phyloP scores from a whole-genome alignment of 2,888 invertebrate genomes.

The Drosophila formosana region DNA sequence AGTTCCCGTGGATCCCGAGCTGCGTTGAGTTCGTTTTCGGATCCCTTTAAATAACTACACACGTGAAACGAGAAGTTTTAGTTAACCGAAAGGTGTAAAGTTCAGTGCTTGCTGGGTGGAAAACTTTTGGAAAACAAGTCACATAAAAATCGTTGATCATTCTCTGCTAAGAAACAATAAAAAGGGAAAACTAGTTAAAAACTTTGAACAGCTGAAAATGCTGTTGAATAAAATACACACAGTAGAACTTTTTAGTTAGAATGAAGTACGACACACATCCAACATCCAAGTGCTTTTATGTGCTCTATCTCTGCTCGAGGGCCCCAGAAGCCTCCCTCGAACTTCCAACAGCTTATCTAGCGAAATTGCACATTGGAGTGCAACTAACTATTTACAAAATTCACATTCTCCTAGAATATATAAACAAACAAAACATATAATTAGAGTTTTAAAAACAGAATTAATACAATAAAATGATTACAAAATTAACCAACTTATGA shows the following conservation, averaged over 20 bases:
- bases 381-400: neutral
- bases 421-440: neutral
- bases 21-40: neutral
- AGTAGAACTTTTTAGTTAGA: constrained; percentile 11
- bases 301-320: constrained; percentile 11
- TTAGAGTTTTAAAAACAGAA: neutral
- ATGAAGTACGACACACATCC: constrained; percentile 8
- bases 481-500: too few species aligned
- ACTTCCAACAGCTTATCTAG: neutral
- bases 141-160: constrained; percentile 59
- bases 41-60: constrained; percentile 18
- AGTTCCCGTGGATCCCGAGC: constrained; percentile 15
- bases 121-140: constrained; percentile 53
- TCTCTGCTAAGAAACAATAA: constrained; percentile 30
- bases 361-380: neutral
- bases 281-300: constrained; percentile 17
- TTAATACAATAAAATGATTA: too few species aligned
- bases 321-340: constrained; percentile 13
- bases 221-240: constrained; percentile 35
- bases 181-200: constrained; percentile 37
- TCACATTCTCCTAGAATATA: neutral
- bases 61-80: constrained; percentile 19
- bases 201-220: constrained; percentile 31
- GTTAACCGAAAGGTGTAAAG: constrained; percentile 52
- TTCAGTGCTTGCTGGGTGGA: constrained; percentile 14